A percentile compares a stretch with the other conserved stretches of the same genome.
Conservation (phyloP, 1,140 invertebrate genomes). For the Diachasma alloeum region DNA sequence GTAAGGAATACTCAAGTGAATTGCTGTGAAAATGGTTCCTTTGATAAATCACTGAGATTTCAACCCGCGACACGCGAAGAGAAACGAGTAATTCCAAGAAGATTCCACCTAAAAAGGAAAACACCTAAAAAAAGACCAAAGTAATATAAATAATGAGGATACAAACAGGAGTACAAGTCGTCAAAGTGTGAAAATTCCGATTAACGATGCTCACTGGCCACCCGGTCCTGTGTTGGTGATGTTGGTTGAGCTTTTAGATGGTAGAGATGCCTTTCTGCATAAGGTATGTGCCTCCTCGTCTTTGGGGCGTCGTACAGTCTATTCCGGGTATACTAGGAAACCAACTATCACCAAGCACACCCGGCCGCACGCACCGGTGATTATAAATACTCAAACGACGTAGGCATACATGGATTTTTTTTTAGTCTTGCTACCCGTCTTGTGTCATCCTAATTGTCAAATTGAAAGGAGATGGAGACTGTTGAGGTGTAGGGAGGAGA, state of each 20-base stretch:
- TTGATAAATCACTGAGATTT: constrained; percentile 23
- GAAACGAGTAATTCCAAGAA: background rate
- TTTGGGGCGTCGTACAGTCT: constrained; percentile 31
- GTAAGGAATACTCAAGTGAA: constrained; percentile 7
- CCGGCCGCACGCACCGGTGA: constrained; percentile 16
- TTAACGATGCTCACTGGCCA: background rate
- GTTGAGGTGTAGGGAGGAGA: too few species aligned
- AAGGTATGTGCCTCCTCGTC: background rate
- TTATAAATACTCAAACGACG: constrained; percentile 27
- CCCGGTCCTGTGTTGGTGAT: background rate
- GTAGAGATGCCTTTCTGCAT: background rate
- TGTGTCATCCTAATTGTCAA: constrained; percentile 37
- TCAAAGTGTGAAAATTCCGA: constrained; percentile 2
- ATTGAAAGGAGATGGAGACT: background rate
- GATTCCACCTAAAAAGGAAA: background rate
- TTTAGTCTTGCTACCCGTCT: background rate
- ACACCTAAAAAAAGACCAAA: background rate
- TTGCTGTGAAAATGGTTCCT: constrained; percentile 15
- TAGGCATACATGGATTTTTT: background rate
- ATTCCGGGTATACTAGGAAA: constrained; percentile 56
- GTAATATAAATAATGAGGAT: constrained; percentile 5
- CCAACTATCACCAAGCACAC: constrained; percentile 27
- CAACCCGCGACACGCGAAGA: background rate
- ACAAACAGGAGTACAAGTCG: constrained; percentile 1
- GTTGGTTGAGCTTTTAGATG: background rate